Conservation (phyloP, 2,797 vertebrate species). For the Chaunax sp. region DNA sequence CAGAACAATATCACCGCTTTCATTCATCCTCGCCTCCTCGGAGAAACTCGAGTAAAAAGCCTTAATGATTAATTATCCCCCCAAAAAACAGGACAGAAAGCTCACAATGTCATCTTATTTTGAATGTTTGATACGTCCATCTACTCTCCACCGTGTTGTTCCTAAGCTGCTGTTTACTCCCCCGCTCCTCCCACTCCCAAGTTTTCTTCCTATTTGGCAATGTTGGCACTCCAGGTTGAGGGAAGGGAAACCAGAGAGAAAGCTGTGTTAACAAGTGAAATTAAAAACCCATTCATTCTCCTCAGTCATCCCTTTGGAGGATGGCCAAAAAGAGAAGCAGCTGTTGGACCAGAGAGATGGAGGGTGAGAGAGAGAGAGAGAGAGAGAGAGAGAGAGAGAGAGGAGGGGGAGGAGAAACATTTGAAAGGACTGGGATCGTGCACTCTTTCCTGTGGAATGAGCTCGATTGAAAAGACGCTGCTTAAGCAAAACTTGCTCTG, state of each 20-base stretch:
- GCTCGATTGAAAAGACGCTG: slow-evolving; percentile 29
- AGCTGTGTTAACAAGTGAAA: slow-evolving; percentile 70
- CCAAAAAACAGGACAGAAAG: slow-evolving; percentile 29
- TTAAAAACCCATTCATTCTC: slow-evolving; percentile 76
- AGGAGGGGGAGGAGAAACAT: slow-evolving; percentile 14
- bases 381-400: slow-evolving; percentile 3
- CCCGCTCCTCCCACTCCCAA: slow-evolving; percentile 8
- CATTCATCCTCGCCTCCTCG: slow-evolving; percentile 24
- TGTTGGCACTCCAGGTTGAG: slow-evolving; percentile 43
- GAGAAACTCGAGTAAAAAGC: slow-evolving; percentile 36
- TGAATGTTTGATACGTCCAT: slow-evolving; percentile 40
- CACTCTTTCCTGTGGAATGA: slow-evolving; percentile 11
- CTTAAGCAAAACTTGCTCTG: slow-evolving; percentile 13
- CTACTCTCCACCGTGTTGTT: slow-evolving; percentile 29
- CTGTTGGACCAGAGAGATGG: slow-evolving; percentile 51
- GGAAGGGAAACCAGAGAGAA: slow-evolving; percentile 43
- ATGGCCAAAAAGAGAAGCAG: slow-evolving; percentile 67
- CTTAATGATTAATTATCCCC: slow-evolving; percentile 56
- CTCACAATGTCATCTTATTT: slow-evolving; percentile 57
- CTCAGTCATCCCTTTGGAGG: slow-evolving; percentile 70
- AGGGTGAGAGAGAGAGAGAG: slow-evolving; percentile 11
- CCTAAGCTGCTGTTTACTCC: slow-evolving; percentile 37
- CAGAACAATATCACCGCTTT: slow-evolving; percentile 28
- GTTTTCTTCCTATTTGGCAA: slow-evolving; percentile 26
- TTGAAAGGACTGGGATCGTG: slow-evolving; percentile 31